A percentile compares a stretch with the other conserved stretches of the same genome.
These are phyloP conservation scores for Drosophila meridionalis DNA, from an alignment of 2,888 invertebrate species.

Conservation along the genomic window DNA sequence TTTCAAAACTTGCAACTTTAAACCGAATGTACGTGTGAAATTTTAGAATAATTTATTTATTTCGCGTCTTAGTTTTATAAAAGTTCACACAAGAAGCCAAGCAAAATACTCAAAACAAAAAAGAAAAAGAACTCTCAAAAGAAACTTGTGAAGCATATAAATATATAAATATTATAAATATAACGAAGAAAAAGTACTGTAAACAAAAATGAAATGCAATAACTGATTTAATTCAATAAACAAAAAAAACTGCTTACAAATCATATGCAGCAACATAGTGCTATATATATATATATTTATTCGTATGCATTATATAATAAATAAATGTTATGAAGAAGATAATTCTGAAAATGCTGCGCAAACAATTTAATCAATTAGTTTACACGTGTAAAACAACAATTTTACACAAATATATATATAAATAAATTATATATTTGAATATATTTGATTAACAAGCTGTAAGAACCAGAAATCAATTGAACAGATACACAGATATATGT, in stretches of 20 bases:
- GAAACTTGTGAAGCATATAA: slow-evolving; percentile 56
- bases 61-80: slow-evolving; percentile 53
- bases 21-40: slow-evolving; percentile 61
- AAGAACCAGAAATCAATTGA: slow-evolving; percentile 38
- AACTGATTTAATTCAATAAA: slow-evolving; percentile 54
- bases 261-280: slow-evolving; percentile 69
- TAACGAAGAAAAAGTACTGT: slow-evolving; percentile 45
- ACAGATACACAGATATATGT: slow-evolving; percentile 44
- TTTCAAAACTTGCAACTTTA: slow-evolving; percentile 36
- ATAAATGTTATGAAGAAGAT: slow-evolving; percentile 44
- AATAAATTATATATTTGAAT: slow-evolving; percentile 24
- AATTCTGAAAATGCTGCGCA: slow-evolving; percentile 55
- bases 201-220: slow-evolving; percentile 62
- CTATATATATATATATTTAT: slow-evolving; percentile 71
- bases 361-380: slow-evolving; percentile 53
- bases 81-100: slow-evolving; percentile 52
- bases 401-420: slow-evolving; percentile 27
- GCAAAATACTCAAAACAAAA: slow-evolving; percentile 57
- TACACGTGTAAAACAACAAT: slow-evolving; percentile 34
- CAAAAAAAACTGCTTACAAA: slow-evolving; percentile 62
- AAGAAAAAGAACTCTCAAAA: slow-evolving; percentile 51
- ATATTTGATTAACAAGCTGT: slow-evolving; percentile 32
- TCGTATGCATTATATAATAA: slow-evolving; percentile 63
- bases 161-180: slow-evolving; percentile 55
- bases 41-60: slow-evolving; percentile 67